These are phyloP conservation scores for Neoscelio sp. DNA, from an alignment of 2,888 invertebrate species.

Conservation along the genomic window DNA sequence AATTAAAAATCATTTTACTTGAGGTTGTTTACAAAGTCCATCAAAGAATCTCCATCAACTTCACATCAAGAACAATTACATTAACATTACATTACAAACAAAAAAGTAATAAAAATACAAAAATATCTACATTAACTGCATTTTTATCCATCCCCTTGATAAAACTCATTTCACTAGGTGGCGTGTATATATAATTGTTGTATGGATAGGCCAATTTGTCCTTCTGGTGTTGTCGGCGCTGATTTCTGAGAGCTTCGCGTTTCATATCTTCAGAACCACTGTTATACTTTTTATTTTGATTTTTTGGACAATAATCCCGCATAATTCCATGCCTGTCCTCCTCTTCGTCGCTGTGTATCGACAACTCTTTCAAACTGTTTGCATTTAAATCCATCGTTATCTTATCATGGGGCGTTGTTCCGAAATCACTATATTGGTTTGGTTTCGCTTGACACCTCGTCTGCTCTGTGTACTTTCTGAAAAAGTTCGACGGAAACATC, in stretches of 20 bases:
- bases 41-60: no score
- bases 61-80: no score
- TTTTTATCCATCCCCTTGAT: no score
- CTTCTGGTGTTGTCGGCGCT: neutral
- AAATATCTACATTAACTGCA: no score
- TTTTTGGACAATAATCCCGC: slow-evolving; percentile 1
- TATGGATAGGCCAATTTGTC: neutral
- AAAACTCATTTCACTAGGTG: neutral
- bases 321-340: neutral
- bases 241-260: neutral
- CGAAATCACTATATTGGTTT: neutral
- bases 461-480: neutral
- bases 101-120: no score
- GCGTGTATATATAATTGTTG: neutral
- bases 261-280: neutral
- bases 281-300: neutral
- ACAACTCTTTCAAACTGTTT: slow-evolving; percentile 37
- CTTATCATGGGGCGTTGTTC: slow-evolving; percentile 18
- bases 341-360: slow-evolving; percentile 31
- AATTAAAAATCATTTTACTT: no score
- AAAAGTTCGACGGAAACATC: slow-evolving; percentile 6
- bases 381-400: slow-evolving; percentile 13
- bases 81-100: no score
- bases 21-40: no score
- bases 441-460: no score